phyloP scores from a whole-genome alignment of 2,888 invertebrate genomes.

The Lydus trimaculatus region DNA sequence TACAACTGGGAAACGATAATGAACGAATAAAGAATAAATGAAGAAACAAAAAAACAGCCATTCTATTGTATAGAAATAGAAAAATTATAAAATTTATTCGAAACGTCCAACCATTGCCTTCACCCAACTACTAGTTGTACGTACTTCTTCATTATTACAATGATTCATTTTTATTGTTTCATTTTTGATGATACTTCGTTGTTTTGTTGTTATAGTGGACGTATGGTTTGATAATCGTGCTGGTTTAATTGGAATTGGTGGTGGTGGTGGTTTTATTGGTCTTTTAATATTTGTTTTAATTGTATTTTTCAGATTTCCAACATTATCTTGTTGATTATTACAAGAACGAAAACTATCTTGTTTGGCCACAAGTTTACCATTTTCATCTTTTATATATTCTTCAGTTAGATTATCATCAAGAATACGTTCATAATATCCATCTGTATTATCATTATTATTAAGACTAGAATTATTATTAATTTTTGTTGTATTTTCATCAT shows the following conservation, averaged over 20 bases:
- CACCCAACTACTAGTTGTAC: constrained; percentile 70
- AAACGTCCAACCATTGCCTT: constrained; percentile 77
- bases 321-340: constrained; percentile 27
- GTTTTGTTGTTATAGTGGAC: constrained; percentile 8
- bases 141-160: constrained; percentile 1
- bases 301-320: constrained; percentile 15
- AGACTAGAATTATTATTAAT: constrained; percentile 51
- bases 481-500: constrained; percentile 20
- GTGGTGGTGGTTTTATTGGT: constrained; percentile 67
- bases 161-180: constrained; percentile 3
- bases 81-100: constrained; percentile 61
- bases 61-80: constrained; percentile 31
- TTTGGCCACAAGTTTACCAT: constrained; percentile 47
- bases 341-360: constrained; percentile 51
- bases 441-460: too few relatives aligned
- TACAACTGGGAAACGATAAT: neutral
- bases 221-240: constrained; percentile 38
- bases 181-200: constrained; percentile 15
- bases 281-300: constrained; percentile 44
- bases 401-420: constrained; percentile 55
- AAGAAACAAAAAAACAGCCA: constrained; percentile 38
- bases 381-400: constrained; percentile 50
- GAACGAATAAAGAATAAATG: neutral
- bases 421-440: constrained; percentile 57
- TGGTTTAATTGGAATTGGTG: constrained; percentile 73